Evolutionary conservation across 2,888 invertebrate species (phyloP).

Genomic region (Lampropteryx suffumata): DNA sequence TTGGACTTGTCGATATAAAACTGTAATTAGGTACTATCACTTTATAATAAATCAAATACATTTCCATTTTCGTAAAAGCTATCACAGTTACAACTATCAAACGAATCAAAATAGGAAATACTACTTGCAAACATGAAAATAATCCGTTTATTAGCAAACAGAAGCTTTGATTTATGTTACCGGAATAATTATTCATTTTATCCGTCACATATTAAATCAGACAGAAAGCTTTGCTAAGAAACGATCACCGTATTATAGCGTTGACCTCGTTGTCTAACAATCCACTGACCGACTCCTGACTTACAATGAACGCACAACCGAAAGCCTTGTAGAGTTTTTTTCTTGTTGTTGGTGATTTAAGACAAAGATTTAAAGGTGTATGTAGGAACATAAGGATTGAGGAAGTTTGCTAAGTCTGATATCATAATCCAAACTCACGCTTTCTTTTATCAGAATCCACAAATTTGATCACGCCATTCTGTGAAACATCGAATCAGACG

Average conservation of each 20-base stretch:
- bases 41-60: conserved; percentile 15
- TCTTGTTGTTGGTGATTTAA: no score
- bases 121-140: conserved; percentile 15
- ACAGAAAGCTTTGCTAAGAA: conserved; percentile 6
- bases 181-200: conserved; percentile 27
- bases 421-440: no score
- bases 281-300: no score
- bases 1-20: conserved; percentile 14
- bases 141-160: conserved; percentile 26
- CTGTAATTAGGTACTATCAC: conserved; percentile 16
- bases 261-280: neutral
- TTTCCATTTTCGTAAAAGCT: conserved; percentile 10
- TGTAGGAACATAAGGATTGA: no score
- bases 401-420: no score
- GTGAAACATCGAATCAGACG: no score
- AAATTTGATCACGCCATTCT: no score
- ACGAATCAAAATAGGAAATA: conserved; percentile 13
- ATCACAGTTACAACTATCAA: neutral
- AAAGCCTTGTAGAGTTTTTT: no score
- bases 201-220: conserved; percentile 8
- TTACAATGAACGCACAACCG: no score
- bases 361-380: no score
- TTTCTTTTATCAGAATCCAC: no score
- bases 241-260: neutral
- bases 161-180: conserved; percentile 27